A percentile compares a stretch with the other conserved stretches of the same genome.
Conservation (phyloP, 2,888 invertebrate genomes). For the Coenonympha arcania region DNA sequence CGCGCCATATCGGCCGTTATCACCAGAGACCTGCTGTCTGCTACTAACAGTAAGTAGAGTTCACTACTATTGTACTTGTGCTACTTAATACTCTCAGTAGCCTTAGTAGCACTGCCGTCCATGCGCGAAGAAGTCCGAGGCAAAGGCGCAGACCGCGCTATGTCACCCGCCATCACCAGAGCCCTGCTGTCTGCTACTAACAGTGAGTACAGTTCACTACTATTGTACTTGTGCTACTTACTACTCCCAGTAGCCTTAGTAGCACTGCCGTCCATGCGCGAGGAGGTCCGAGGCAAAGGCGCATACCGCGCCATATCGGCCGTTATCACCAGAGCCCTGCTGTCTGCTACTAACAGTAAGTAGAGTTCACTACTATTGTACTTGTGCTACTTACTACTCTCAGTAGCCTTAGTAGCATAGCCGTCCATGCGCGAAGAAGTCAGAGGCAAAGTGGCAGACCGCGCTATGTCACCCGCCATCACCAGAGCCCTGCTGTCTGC, state of each 20-base stretch:
- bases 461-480: slow-evolving; percentile 38
- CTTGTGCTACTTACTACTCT: slow-evolving; percentile 60
- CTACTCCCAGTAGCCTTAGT: slow-evolving; percentile 82
- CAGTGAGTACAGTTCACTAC: slow-evolving; percentile 40
- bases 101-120: no score
- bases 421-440: slow-evolving; percentile 77
- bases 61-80: not conserved
- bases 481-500: slow-evolving; percentile 62
- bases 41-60: slow-evolving; percentile 48
- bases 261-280: slow-evolving; percentile 83
- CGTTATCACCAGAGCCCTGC: slow-evolving; percentile 58
- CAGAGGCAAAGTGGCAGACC: slow-evolving; percentile 36
- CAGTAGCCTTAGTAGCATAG: no score
- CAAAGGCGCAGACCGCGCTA: slow-evolving; percentile 35
- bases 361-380: not conserved
- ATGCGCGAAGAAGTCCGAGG: slow-evolving; percentile 65
- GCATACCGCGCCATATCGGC: no score
- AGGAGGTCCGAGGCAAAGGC: slow-evolving; percentile 44
- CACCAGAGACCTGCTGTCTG: slow-evolving; percentile 61
- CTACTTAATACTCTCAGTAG: slow-evolving; percentile 81
- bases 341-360: slow-evolving; percentile 59
- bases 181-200: slow-evolving; percentile 59
- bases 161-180: slow-evolving; percentile 51
- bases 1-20: no score
- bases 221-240: not conserved